Conservation (phyloP, 2,113 vertebrate species). For the Erythrocebus patas region DNA sequence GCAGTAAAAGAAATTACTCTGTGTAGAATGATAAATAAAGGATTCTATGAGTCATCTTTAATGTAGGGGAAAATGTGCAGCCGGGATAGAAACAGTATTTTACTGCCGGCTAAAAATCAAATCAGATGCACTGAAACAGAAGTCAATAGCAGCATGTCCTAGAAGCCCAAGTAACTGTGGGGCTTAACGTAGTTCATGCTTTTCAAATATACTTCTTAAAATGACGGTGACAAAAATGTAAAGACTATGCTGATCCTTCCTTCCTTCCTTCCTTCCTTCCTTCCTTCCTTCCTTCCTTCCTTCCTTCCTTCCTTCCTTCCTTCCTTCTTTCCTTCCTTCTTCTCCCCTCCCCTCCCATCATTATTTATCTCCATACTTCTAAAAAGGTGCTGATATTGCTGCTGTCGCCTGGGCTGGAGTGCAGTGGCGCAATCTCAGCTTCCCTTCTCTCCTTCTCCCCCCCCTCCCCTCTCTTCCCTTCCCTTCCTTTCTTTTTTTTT, state of each 20-base stretch:
- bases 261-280: too few relatives aligned
- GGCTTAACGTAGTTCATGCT: neutral
- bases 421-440: too few relatives aligned
- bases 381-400: too few relatives aligned
- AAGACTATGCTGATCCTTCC: neutral
- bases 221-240: neutral
- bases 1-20: conserved; percentile 61
- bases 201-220: neutral
- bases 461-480: too few relatives aligned
- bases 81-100: neutral
- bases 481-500: too few relatives aligned
- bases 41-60: conserved; percentile 53
- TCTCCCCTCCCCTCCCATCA: too few relatives aligned
- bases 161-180: neutral
- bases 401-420: too few relatives aligned
- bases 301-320: too few relatives aligned
- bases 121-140: neutral
- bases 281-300: too few relatives aligned
- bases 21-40: conserved; percentile 53
- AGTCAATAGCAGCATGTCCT: neutral
- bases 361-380: too few relatives aligned
- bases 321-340: too few relatives aligned
- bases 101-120: conserved; percentile 17
- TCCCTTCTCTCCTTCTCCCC: too few relatives aligned
- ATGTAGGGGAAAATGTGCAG: conserved; percentile 39